phyloP scores from a whole-genome alignment of 2,797 vertebrate genomes.

The Diglossa cyanea region DNA sequence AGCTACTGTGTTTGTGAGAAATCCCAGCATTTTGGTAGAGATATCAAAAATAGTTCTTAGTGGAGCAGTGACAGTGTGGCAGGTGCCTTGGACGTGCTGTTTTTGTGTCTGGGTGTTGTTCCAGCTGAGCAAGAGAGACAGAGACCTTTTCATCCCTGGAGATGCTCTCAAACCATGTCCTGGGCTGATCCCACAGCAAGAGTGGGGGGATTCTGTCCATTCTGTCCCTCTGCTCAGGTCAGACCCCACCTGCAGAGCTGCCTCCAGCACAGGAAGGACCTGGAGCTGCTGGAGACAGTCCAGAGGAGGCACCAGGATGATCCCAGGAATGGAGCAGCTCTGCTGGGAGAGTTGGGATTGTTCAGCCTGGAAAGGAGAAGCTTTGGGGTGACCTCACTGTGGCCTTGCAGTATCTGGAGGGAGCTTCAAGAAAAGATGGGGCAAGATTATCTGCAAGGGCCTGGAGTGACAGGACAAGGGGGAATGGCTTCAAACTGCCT shows the following conservation, averaged over 20 bases:
- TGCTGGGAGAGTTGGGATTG: neutral
- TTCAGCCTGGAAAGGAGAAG: neutral
- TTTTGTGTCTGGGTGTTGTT: neutral
- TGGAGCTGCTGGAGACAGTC: neutral
- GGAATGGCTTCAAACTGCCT: neutral
- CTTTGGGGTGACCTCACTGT: accelerated
- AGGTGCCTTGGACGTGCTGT: neutral
- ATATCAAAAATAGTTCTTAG: neutral
- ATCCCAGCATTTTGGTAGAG: neutral
- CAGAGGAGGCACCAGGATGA: neutral
- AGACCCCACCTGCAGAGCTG: neutral
- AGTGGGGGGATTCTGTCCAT: neutral
- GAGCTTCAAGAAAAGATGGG: neutral
- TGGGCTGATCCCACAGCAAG: neutral
- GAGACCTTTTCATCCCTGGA: neutral
- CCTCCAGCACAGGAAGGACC: neutral
- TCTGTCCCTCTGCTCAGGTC: neutral
- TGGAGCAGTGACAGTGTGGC: neutral
- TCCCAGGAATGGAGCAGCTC: neutral
- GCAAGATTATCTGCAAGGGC: neutral
- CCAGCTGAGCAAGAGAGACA: neutral
- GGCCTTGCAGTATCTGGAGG: neutral
- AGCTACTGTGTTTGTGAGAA: neutral
- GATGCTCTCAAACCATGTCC: neutral
- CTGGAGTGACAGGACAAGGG: neutral